Evolutionary conservation across 2,797 vertebrate genomes (phyloP), one percentile per base, ranked within the genome.

Genomic region (Onychomys torridus): DNA sequence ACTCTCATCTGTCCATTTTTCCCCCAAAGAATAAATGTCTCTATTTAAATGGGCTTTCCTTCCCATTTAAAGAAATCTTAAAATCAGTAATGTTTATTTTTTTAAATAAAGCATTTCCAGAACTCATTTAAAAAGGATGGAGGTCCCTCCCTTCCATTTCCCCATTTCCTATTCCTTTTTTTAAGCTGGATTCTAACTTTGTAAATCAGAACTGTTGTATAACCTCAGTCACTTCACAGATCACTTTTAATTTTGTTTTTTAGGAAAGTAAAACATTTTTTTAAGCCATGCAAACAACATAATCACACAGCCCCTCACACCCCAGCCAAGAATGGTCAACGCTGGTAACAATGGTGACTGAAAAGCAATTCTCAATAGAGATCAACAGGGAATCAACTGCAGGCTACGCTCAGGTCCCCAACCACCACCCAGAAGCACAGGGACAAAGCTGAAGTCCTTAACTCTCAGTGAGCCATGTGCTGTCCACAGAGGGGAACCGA

Each of bases 321-420:
- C 82, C 25, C 67, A 71, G 12, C 37, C 71, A 1, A 75, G 11
- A 11, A 79, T 14, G 11, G 79, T 81, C 40, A 81, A 93, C 57
- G 17, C 65, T 25, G 11, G 40, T 78, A 49, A 83, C 16, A 69
- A 27, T 14, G 57, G 4, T 34, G 59, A 92, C 40, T 61, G 1
- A 83, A 92, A 95, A 73, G 37, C 90, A 94, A 71, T 76, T 61
- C 67, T 90, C 84, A 89, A 79, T 49, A 49, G 46, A 91, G 59
- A 71, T 76, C 40, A 61, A 82, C 6, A 81, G 83, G 34, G 7
- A 88, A 67, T 37, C 93, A 55, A 37, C 37, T 17, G 34, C 43
- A n/a, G 29, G 61, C 0, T 61, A 8, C 63, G 52, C 34, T 59
- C 52, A 14, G 23, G 65, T 25, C 69, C n/a, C 61, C 34, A 92